These are phyloP conservation scores for Drosophila ochracea DNA, from an alignment of 2,888 invertebrate genomes.

Conservation along the genomic window DNA sequence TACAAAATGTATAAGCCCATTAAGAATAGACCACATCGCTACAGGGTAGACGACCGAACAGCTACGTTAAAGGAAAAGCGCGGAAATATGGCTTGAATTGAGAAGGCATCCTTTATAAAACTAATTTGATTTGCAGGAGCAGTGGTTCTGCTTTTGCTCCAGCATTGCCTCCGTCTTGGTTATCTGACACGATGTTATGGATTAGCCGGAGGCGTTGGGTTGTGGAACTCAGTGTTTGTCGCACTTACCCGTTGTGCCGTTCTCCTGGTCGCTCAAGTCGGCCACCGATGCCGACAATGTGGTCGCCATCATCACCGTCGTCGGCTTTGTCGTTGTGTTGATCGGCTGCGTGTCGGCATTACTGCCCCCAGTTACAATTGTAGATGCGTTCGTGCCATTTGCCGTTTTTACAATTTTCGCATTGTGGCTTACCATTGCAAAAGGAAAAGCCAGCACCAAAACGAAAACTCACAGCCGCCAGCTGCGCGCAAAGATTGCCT, in stretches of 20 bases:
- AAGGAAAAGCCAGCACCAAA: conserved; percentile 20
- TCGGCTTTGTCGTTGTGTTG: conserved; percentile 49
- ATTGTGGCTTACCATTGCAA: conserved; percentile 76
- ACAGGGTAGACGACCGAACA: conserved; percentile 5
- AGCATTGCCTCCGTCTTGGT: neutral
- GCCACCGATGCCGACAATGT: conserved; percentile 63
- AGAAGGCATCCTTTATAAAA: conserved; percentile 42
- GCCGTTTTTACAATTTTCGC: conserved; percentile 80
- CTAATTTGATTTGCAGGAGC: conserved; percentile 62
- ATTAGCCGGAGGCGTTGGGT: conserved; percentile 20
- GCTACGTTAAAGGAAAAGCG: neutral
- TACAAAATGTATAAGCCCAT: neutral
- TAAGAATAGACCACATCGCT: no score
- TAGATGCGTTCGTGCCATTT: conserved; percentile 75
- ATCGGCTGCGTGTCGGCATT: conserved; percentile 60
- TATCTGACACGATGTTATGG: conserved; percentile 11
- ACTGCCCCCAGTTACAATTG: conserved; percentile 57
- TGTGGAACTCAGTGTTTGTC: conserved; percentile 32
- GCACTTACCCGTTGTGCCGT: conserved; percentile 81
- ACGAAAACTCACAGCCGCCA: conserved; percentile 66
- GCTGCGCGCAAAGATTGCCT: conserved; percentile 66
- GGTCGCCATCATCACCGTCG: conserved; percentile 43
- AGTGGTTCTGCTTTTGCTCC: conserved; percentile 8
- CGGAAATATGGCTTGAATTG: conserved; percentile 32
- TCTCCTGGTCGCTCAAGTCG: conserved; percentile 75